phyloP scores from a whole-genome alignment of 2,888 invertebrate genomes.

The Latheticus oryzae region DNA sequence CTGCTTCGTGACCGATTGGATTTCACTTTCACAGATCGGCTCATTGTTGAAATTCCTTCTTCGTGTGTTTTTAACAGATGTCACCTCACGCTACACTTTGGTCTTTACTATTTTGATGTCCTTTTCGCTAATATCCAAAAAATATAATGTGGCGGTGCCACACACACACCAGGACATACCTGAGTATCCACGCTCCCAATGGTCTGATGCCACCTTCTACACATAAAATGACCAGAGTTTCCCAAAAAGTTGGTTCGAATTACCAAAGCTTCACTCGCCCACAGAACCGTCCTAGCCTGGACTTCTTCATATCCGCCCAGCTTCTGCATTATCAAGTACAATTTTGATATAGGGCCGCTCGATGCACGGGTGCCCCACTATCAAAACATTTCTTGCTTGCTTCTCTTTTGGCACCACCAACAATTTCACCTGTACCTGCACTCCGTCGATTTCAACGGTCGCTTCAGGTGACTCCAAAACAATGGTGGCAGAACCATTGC shows the following conservation, averaged over 20 bases:
- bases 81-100: constrained; percentile 11
- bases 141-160: constrained; percentile 28
- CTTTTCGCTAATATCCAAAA: constrained; percentile 27
- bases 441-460: constrained; percentile 17
- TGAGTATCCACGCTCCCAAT: constrained; percentile 1
- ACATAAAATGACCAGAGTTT: constrained; percentile 2
- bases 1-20: constrained; percentile 8
- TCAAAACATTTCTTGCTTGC: constrained; percentile 13
- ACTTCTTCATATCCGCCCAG: too few species aligned
- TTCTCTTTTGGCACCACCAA: constrained; percentile 16
- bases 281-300: constrained; percentile 1
- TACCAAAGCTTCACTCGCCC: constrained; percentile 7
- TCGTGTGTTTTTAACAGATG: neutral
- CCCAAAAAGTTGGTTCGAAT: constrained; percentile 25
- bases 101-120: neutral
- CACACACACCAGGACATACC: constrained; percentile 2
- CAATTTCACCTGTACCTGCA: constrained; percentile 6
- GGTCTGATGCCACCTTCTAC: constrained; percentile 8
- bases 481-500: constrained; percentile 8
- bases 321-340: constrained; percentile 5
- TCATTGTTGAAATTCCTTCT: constrained; percentile 4
- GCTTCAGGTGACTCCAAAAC: constrained; percentile 8
- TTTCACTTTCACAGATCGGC: constrained; percentile 1
- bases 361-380: constrained; percentile 23
- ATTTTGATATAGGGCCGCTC: constrained; percentile 15